A percentile compares a stretch with the other conserved stretches of the same genome.
These are phyloP conservation scores for Cynopterus sphinx DNA, from an alignment of 2,797 vertebrate genomes.

Conservation along the genomic window DNA sequence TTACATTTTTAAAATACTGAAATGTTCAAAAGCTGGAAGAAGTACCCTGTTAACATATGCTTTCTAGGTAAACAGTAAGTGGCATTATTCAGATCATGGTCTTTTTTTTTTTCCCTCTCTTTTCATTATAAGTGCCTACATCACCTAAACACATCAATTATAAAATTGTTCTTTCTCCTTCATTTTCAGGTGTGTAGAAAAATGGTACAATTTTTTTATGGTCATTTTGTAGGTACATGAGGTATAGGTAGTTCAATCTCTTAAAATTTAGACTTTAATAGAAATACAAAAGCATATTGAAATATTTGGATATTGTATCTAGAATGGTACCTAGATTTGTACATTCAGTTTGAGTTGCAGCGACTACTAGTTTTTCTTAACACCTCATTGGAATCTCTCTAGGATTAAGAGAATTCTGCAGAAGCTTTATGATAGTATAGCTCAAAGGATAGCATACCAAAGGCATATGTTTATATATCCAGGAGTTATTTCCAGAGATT, in stretches of 20 bases:
- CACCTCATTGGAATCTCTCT: neutral
- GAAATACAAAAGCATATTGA: neutral
- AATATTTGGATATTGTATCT: neutral
- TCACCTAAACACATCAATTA: neutral
- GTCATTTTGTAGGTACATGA: slow-evolving; percentile 35
- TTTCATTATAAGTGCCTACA: slow-evolving; percentile 14
- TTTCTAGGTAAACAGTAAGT: neutral
- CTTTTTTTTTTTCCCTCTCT: neutral
- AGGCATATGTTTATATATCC: neutral
- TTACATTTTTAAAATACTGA: neutral
- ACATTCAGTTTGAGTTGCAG: slow-evolving; percentile 38
- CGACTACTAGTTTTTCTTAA: neutral
- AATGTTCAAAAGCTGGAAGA: neutral
- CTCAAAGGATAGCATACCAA: neutral
- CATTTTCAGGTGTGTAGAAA: slow-evolving; percentile 27
- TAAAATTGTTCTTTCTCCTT: neutral
- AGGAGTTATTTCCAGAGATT: neutral
- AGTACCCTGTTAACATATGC: neutral
- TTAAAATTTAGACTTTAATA: slow-evolving; percentile 38
- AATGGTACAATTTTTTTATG: neutral
- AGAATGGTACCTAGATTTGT: neutral
- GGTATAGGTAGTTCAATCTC: neutral
- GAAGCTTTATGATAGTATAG: neutral
- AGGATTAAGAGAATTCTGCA: neutral
- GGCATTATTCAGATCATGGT: neutral